Evolutionary conservation across 1,140 invertebrate genomes (phyloP), one percentile per base, ranked within the genome.

Genomic region (Druon quercuslanigerum): DNA sequence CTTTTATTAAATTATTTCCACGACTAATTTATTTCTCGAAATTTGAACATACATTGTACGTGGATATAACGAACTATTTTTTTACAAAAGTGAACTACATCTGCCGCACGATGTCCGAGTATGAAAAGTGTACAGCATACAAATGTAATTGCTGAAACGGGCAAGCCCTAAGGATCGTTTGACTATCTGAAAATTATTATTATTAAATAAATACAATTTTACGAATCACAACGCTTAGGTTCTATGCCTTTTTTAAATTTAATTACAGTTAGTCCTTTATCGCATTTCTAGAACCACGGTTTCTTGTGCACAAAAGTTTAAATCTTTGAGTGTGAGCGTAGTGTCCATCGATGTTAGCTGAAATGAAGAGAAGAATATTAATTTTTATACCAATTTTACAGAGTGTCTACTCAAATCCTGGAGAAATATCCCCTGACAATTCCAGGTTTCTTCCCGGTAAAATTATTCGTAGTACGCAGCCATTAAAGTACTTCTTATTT

Each of bases 251-350:
- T n/a, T 83, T 86, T 85, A 78, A 87, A 86, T 86, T 87, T 83
- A 79, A 84, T 84, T 84, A 86, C 83, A 86, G 80, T 76, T 74
- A 78, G 50, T 83, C 82, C 90, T 88, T 94, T 95, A 97, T 94
- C 96, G 95, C 92, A 98, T 96, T 91, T 98, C 97, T 82, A 98
- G 91, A 91, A 97, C 97, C 78, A 98, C 93, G 76, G 97, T 98
- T 92, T 98, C 97, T 93, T 98, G 97, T 74, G 96, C 95, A 92
- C 93, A 97, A 75, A 98, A 93, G 91, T 97, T 97, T 76, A 97
- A 92, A 84, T 95, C 94, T 90, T 94, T 93, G 76, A 98, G 91
- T 73, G 96, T 96, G 90, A 95, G 93, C 82, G 92, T 94, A 19
- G 92, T 90, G 92, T 97, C 95, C 87, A 97, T 92, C 52, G 93